A percentile compares a stretch with the other conserved stretches of the same genome.
phyloP scores from a whole-genome alignment of 2,888 invertebrate genomes.

The Brenthis ino region DNA sequence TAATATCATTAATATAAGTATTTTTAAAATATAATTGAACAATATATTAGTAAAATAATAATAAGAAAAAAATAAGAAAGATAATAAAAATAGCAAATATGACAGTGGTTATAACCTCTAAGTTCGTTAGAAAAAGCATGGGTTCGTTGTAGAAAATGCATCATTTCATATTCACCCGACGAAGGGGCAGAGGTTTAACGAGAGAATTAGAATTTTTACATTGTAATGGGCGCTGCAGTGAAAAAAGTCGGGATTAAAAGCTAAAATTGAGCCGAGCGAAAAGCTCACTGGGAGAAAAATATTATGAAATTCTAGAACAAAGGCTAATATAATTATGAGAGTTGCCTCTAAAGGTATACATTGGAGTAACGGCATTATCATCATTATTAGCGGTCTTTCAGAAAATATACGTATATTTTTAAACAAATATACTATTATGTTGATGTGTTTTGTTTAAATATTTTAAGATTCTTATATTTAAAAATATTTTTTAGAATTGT shows the following conservation, averaged over 20 bases:
- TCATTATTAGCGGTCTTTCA: neutral
- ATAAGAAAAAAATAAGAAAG: too few relatives aligned
- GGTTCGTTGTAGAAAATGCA: conserved; percentile 28
- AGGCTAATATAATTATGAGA: conserved; percentile 18
- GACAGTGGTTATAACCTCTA: too few relatives aligned
- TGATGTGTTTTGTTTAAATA: too few relatives aligned
- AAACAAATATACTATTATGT: too few relatives aligned
- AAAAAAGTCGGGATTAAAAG: conserved; percentile 40
- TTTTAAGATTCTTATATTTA: too few relatives aligned
- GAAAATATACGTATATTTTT: neutral
- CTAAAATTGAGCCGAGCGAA: conserved; percentile 37
- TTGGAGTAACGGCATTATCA: conserved; percentile 13
- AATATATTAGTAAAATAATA: too few relatives aligned
- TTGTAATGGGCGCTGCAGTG: conserved; percentile 55
- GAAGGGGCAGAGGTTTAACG: conserved; percentile 59
- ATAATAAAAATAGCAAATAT: too few relatives aligned
- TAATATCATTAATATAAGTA: too few relatives aligned
- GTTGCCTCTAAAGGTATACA: conserved; percentile 12
- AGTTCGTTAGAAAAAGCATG: conserved; percentile 10
- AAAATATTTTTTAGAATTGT: too few relatives aligned
- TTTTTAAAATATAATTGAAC: too few relatives aligned
- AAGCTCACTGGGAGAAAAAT: conserved; percentile 20
- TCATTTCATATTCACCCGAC: conserved; percentile 44
- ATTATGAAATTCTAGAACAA: conserved; percentile 24
- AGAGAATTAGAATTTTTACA: conserved; percentile 71